Evolutionary conservation across 2,113 vertebrate genomes (phyloP).

Genomic region (Hystrix brachyura): DNA sequence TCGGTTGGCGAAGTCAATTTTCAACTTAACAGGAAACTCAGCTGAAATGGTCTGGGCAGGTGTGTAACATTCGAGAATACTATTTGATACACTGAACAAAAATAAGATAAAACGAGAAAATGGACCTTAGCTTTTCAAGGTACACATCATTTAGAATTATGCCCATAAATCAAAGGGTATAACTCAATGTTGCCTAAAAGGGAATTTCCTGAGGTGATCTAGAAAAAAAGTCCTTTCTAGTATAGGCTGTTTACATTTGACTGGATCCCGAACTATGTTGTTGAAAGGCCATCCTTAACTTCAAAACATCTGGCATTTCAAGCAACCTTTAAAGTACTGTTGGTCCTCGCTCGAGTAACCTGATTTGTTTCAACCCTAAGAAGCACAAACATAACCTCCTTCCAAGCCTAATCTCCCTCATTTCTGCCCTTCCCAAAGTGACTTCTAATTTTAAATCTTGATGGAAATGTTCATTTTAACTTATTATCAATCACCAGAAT

Average conservation of each 20-base stretch:
- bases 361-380: not conserved
- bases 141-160: constrained; percentile 56
- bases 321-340: constrained; percentile 57
- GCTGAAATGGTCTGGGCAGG: constrained; percentile 89
- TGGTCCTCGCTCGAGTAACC: constrained; percentile 8
- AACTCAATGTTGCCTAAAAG: not conserved
- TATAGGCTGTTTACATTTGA: constrained; percentile 34
- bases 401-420: not conserved
- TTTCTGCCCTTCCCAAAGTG: not conserved
- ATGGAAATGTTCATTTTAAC: constrained; percentile 31
- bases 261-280: not conserved
- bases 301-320: constrained; percentile 54
- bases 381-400: constrained; percentile 39
- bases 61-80: constrained; percentile 93
- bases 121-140: not conserved
- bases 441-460: constrained; percentile 33
- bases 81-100: constrained; percentile 82
- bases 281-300: not conserved
- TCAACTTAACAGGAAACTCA: constrained; percentile 90
- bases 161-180: constrained; percentile 54
- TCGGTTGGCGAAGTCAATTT: constrained; percentile 91
- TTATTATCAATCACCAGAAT: constrained; percentile 14
- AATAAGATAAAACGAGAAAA: constrained; percentile 59
- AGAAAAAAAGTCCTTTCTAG: constrained; percentile 7
- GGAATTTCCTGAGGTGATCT: constrained; percentile 44